A percentile compares a stretch with the other conserved stretches of the same genome.
Conservation (phyloP, 2,888 invertebrate species). For the Dyspetes luteomarginatus region DNA sequence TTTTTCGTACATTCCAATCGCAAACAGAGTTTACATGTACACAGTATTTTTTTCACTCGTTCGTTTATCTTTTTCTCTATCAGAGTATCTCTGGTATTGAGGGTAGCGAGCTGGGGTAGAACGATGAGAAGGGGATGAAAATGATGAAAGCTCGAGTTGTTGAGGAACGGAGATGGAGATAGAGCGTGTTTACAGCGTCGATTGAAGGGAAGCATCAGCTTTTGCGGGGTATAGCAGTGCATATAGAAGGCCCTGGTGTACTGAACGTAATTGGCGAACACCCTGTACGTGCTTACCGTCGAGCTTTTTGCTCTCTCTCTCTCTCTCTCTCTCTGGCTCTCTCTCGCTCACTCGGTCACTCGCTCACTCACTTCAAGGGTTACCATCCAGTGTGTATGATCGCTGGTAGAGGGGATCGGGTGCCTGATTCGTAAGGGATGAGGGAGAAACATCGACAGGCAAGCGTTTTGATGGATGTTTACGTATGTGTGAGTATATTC, state of each 20-base stretch:
- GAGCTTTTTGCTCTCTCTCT: background rate
- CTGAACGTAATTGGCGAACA: conserved; percentile 63
- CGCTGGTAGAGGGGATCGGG: conserved; percentile 34
- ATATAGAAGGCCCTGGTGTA: conserved; percentile 28
- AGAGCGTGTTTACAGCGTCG: conserved; percentile 59
- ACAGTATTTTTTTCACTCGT: conserved; percentile 11
- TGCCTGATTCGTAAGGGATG: conserved; percentile 16
- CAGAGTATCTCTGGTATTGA: conserved; percentile 30
- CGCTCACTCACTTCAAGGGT: background rate
- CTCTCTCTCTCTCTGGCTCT: background rate
- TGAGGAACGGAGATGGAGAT: conserved; percentile 55
- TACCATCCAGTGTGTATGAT: conserved; percentile 3
- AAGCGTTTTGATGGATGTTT: conserved; percentile 11
- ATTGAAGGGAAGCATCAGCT: conserved; percentile 61
- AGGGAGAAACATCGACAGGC: conserved; percentile 35
- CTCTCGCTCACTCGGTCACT: too few species aligned
- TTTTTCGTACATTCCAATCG: conserved; percentile 42
- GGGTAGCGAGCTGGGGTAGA: background rate
- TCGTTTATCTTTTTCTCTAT: conserved; percentile 27
- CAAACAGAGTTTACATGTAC: conserved; percentile 11
- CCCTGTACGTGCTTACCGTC: conserved; percentile 63
- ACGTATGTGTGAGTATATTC: conserved; percentile 22
- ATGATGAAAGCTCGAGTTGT: conserved; percentile 54
- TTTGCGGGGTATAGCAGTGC: conserved; percentile 31
- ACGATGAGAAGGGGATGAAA: conserved; percentile 1